phyloP scores from a whole-genome alignment of 2,113 vertebrate species.

The Poeciliopsis retropinna region DNA sequence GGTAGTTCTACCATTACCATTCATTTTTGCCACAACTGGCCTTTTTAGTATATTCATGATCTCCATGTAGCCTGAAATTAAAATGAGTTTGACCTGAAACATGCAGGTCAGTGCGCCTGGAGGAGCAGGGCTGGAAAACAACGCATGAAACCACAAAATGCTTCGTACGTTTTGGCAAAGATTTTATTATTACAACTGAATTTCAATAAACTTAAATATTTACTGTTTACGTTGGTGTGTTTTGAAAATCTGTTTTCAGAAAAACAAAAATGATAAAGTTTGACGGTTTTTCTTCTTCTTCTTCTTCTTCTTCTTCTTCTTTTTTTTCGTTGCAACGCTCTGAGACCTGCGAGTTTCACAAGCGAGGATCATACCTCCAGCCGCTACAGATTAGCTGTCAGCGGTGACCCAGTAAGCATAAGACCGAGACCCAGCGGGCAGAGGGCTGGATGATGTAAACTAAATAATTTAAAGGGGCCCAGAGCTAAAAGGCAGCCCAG shows the following conservation, averaged over 20 bases:
- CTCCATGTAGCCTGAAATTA: no score
- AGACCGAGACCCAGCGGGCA: constrained; percentile 4
- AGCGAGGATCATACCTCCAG: background rate
- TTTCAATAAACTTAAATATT: background rate
- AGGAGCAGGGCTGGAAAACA: no score
- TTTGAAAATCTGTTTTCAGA: background rate
- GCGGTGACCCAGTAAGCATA: constrained; percentile 9
- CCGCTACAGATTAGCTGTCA: constrained; percentile 10
- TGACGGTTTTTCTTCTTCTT: background rate
- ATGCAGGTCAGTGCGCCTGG: no score
- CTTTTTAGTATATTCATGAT: no score
- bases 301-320: background rate
- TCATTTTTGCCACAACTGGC: no score
- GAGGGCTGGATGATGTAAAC: constrained; percentile 13
- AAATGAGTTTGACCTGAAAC: no score
- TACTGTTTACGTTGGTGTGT: background rate
- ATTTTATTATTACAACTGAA: background rate
- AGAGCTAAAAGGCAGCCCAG: background rate
- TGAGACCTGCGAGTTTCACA: background rate
- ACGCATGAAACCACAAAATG: background rate
- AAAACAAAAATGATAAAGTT: background rate
- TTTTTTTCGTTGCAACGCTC: background rate
- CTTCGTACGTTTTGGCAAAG: background rate
- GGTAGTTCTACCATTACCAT: no score
- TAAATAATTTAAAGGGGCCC: constrained; percentile 28